Evolutionary conservation across 2,113 vertebrate species (phyloP), one percentile per base, ranked within the genome.

Genomic region (Ciconia maguari): DNA sequence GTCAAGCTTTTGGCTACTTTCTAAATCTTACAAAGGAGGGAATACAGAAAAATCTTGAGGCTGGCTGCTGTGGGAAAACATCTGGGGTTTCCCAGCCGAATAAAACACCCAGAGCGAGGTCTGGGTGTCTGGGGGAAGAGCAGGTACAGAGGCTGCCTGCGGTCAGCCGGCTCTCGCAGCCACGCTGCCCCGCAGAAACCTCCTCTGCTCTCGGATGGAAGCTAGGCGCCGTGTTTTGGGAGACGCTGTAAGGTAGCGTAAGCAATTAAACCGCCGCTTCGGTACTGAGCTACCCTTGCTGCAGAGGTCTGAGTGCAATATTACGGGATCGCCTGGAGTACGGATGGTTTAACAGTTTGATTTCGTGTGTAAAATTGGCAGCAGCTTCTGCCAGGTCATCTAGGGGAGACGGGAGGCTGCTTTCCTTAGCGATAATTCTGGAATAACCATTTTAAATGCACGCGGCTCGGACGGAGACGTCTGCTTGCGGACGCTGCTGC

Each of bases 291-390:
- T 52, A 2, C 61, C 75, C 49, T 16, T 26, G 26, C 66, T 18
- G 36, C 68, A 6, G 64, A 9, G 66, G 5, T 41, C 64, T 7
- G 24, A 9, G 4, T 7, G 42, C 25, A 3, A 2, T 0, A 0
- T 4, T 15, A 0, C 0, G 1, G 84, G 65, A 3, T 22, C 4
- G 22, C 82, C 44, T 13, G 62, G 24, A 4, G 36, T 0, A 4
- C 9, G 13, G 54, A 1, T 9, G 79, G 14, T 38, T 62, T 3
- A 30, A 48, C 18, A 4, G 68, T 8, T 65, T 14, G 91, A 3
- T 66, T 72, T 66, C 0, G 1, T 2, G 60, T 1, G 7, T 20
- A 22, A 7, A 52, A 29, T 9, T 15, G 14, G 87, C 74, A 55
- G 78, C 57, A 6, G 58, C 29, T 74, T 16, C n/a, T 38, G 34